phyloP scores from a whole-genome alignment of 2,797 vertebrate species.

The Aquila chrysaetos region DNA sequence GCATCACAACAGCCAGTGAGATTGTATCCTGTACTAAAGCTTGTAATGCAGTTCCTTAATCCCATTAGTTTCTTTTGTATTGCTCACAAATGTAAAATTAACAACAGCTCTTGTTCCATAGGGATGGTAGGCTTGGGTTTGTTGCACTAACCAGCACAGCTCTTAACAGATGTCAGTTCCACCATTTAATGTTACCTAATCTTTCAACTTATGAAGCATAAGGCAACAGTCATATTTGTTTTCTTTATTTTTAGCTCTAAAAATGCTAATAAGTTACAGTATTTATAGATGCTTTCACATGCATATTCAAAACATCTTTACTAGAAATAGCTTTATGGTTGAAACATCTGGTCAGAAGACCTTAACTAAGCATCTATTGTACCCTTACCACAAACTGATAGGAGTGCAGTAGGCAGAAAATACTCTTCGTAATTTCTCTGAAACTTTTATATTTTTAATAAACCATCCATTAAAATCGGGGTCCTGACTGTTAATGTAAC shows the following conservation, averaged over 20 bases:
- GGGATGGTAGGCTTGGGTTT: background rate
- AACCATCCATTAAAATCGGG: background rate
- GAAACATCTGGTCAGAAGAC: background rate
- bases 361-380: background rate
- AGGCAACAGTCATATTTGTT: background rate
- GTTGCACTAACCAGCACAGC: background rate
- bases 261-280: background rate
- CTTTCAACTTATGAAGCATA: background rate
- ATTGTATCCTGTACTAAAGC: background rate
- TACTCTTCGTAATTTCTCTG: background rate
- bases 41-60: background rate
- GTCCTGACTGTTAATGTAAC: background rate
- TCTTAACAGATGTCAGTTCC: background rate
- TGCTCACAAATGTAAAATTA: background rate
- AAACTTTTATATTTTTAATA: background rate
- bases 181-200: background rate
- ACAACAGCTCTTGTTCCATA: background rate
- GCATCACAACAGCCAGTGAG: background rate
- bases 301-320: background rate
- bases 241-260: constrained; percentile 35
- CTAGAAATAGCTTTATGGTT: constrained; percentile 12
- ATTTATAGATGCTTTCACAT: constrained; percentile 4
- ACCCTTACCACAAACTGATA: background rate
- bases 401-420: background rate
- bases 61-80: background rate